These are phyloP conservation scores for Argyrosomus regius DNA, from an alignment of 2,797 vertebrate genomes.

Conservation along the genomic window DNA sequence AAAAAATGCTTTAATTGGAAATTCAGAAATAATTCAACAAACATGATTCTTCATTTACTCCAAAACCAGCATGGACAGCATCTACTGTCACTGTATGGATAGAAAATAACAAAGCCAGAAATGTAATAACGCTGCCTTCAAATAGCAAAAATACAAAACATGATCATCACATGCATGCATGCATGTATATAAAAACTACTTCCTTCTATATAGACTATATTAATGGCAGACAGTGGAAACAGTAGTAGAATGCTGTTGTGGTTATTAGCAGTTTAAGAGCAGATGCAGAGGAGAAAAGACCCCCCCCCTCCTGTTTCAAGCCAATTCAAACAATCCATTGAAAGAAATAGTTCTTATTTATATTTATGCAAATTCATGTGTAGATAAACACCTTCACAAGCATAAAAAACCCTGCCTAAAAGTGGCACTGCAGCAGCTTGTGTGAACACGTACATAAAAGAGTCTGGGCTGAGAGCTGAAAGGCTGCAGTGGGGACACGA, in stretches of 20 bases:
- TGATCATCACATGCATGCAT: background rate
- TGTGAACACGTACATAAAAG: background rate
- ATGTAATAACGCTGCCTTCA: background rate
- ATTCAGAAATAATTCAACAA: background rate
- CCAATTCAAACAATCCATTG: background rate
- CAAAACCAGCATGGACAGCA: background rate
- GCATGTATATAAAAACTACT: slow-evolving; percentile 4
- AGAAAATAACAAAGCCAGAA: background rate
- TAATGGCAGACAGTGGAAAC: background rate
- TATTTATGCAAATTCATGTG: background rate
- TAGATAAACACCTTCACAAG: background rate
- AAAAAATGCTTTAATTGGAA: slow-evolving; percentile 4
- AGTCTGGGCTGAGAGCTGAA: background rate
- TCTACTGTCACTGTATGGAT: background rate
- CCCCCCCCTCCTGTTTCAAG: background rate
- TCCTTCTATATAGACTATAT: background rate
- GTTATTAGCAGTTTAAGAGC: background rate
- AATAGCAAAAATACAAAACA: background rate
- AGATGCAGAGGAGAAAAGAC: background rate
- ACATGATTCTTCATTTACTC: background rate
- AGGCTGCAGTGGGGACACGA: background rate
- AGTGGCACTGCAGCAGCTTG: background rate
- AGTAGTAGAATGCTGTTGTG: background rate
- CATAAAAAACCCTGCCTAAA: background rate
- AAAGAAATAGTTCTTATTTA: background rate